Base-by-base conservation (phyloP, 2,888 invertebrate species). In the Pachydiplax longipennis region DNA sequence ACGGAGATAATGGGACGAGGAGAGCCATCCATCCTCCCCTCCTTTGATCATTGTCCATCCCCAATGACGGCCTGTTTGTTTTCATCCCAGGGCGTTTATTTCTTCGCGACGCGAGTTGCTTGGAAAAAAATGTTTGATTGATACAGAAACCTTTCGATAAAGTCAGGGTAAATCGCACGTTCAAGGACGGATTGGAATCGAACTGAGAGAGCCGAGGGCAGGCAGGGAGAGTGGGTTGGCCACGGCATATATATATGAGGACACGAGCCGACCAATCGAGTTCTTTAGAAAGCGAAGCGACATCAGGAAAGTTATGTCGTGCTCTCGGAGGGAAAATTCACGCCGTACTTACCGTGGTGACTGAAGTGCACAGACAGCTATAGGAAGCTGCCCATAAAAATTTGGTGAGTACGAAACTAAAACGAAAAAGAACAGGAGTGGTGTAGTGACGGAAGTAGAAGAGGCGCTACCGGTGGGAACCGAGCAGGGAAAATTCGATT, bases 241-340 rank as follows among this genome's bases (percentile, higher is more conserved):
- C 37, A 58, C 58, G 61, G 37, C 61, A 61, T 87, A 87, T 87
- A 87, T 87, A 87, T 61, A 61, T 12, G 87, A n/a, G 87, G 58
- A 61, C 61, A 87, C 22, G 61, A n/a, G 22, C 65, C 61, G 37
- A 87, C 22, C 87, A 22, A 37, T 2, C 87, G 61, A 87, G 87
- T 87, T 48, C 87, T 87, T 65, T 87, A 37, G 87, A 87, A 87
- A 87, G 87, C 65, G 37, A n/a, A 15, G 87, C 61, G 87, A 87
- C 58, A 53, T 53, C 53, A 87, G 61, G 37, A 8, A 87, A 58
- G 87, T 61, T 61, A 87, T 87, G 87, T 87, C 61, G 37, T 37
- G 22, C 37, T 87, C 87, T 22, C n/a, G 61, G 15, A 61, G 37
- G 37, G 87, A 65, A 87, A 35, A 87, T 87, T 61, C 35, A 13